These are phyloP conservation scores for Siniperca obscura DNA, from an alignment of 2,797 vertebrate species.

Conservation along the genomic window DNA sequence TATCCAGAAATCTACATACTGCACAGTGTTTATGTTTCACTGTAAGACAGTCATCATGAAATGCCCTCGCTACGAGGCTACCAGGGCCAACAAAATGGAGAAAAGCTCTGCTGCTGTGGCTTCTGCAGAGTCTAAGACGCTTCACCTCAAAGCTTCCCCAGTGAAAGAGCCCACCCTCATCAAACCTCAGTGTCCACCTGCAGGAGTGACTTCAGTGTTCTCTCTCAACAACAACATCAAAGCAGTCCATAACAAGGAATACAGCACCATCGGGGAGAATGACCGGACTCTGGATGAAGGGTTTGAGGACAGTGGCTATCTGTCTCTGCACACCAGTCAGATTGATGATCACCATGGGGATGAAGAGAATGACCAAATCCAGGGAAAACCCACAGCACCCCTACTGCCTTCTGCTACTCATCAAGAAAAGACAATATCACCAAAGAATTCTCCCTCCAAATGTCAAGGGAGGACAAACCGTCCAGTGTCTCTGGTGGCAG, in stretches of 20 bases:
- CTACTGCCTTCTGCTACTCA: background rate
- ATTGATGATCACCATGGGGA: constrained; percentile 75
- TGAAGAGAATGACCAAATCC: constrained; percentile 39
- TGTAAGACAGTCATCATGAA: constrained; percentile 67
- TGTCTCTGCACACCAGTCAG: constrained; percentile 88
- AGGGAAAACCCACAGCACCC: background rate
- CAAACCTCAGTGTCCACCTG: constrained; percentile 56
- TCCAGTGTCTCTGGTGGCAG: background rate
- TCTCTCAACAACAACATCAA: constrained; percentile 57
- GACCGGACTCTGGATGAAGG: constrained; percentile 63
- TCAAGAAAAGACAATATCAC: background rate
- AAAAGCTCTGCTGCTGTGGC: constrained; percentile 34
- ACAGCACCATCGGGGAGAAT: constrained; percentile 69
- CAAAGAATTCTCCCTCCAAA: constrained; percentile 55
- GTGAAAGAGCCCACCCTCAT: constrained; percentile 58
- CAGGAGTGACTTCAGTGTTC: background rate
- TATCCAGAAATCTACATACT: constrained; percentile 31
- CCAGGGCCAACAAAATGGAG: constrained; percentile 48
- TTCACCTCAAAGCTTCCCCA: constrained; percentile 60
- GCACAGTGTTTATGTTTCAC: constrained; percentile 11
- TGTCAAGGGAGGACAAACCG: background rate
- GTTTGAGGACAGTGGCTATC: constrained; percentile 93
- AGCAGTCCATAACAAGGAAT: constrained; percentile 90
- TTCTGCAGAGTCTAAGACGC: constrained; percentile 16
- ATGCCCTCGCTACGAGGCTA: constrained; percentile 45